Evolutionary conservation across 2,113 vertebrate genomes (phyloP).

Genomic region (Tenebrosternarchus preto): DNA sequence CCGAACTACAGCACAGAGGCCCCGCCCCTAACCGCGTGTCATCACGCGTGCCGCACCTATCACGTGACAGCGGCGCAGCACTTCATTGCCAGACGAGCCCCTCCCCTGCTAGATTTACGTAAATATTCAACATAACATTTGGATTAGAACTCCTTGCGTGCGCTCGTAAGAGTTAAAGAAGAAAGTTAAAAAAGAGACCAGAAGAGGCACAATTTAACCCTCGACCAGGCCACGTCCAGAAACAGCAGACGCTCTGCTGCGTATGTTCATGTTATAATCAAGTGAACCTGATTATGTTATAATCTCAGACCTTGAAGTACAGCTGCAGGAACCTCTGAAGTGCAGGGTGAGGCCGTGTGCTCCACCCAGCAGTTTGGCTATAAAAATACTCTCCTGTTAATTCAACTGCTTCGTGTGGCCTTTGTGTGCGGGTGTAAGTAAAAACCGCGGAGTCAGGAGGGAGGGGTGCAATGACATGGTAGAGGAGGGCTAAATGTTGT

Average conservation of each 20-base stretch:
- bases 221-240: not conserved
- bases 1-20: conserved; percentile 39
- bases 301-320: conserved; percentile 9
- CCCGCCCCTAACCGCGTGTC: conserved; percentile 38
- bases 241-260: not conserved
- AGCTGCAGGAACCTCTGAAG: conserved; percentile 33
- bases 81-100: not conserved
- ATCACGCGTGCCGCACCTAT: conserved; percentile 24
- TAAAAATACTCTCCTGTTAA: conserved; percentile 52
- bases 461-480: conserved; percentile 28
- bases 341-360: conserved; percentile 44
- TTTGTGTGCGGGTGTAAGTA: conserved; percentile 22
- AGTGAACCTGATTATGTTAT: no score
- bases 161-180: no score
- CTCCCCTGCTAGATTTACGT: no score
- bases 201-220: not conserved
- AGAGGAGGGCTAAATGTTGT: conserved; percentile 36
- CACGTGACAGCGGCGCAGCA: conserved; percentile 26
- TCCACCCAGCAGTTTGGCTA: conserved; percentile 42
- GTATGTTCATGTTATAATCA: not conserved
- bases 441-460: conserved; percentile 17
- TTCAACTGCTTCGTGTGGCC: conserved; percentile 38
- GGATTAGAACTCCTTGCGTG: no score
- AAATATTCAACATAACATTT: no score
- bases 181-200: no score